Percentiles rank a stretch among this genome's conserved stretches.
phyloP scores from a whole-genome alignment of 2,113 vertebrate species.

The Proterorhinus semilunaris region DNA sequence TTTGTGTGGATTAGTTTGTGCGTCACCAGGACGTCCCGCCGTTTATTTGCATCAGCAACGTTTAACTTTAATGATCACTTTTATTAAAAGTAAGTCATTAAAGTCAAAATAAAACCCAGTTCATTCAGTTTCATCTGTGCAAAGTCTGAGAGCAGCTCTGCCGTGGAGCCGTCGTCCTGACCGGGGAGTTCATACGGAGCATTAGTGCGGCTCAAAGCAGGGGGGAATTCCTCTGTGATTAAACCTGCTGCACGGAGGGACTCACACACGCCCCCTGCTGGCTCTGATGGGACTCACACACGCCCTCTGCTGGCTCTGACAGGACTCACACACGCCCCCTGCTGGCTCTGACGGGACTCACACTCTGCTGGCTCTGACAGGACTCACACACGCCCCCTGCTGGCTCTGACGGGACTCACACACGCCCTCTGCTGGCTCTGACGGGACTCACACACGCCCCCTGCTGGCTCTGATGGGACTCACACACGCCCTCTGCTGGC shows the following conservation, averaged over 20 bases:
- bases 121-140: too few relatives aligned
- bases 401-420: too few relatives aligned
- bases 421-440: neutral
- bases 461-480: too few relatives aligned
- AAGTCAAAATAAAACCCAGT: too few relatives aligned
- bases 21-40: too few relatives aligned
- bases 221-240: constrained; percentile 1
- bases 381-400: neutral
- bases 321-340: neutral
- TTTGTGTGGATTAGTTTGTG: too few relatives aligned
- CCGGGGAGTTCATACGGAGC: neutral
- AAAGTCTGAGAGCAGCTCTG: too few relatives aligned
- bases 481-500: too few relatives aligned
- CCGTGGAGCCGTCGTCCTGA: neutral
- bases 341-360: neutral
- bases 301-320: neutral
- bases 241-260: neutral
- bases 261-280: too few relatives aligned
- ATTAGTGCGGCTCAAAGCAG: neutral
- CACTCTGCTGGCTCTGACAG: neutral
- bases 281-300: neutral
- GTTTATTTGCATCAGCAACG: too few relatives aligned
- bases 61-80: too few relatives aligned
- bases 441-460: neutral
- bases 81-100: too few relatives aligned